These are phyloP conservation scores for Festucalex cinctus DNA, from an alignment of 2,113 vertebrate species.

Conservation along the genomic window DNA sequence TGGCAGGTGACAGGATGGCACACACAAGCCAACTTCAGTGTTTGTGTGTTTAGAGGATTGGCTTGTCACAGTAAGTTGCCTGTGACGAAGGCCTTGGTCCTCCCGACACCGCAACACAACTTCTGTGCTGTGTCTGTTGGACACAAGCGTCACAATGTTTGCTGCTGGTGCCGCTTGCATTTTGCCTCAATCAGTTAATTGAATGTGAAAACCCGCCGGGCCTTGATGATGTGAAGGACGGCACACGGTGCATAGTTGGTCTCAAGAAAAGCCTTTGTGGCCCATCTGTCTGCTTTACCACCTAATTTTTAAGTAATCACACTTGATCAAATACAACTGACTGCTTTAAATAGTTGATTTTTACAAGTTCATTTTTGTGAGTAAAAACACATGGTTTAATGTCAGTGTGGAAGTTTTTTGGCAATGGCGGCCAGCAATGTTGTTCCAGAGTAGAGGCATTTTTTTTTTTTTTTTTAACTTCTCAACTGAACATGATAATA, in stretches of 20 bases:
- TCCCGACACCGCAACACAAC: constrained; percentile 63
- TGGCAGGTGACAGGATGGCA: constrained; percentile 43
- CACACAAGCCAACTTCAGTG: constrained; percentile 34
- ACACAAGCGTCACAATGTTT: constrained; percentile 64
- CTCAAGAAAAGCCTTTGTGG: constrained; percentile 54
- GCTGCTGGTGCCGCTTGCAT: constrained; percentile 68
- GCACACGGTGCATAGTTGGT: constrained; percentile 45
- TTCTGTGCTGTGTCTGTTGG: constrained; percentile 65
- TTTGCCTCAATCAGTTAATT: constrained; percentile 76
- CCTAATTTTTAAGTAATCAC: constrained; percentile 1
- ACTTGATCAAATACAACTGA: background rate
- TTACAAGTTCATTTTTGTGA: background rate
- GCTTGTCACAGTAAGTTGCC: constrained; percentile 64
- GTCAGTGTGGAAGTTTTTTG: background rate
- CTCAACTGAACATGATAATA: background rate
- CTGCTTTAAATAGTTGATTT: background rate
- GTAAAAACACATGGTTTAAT: background rate
- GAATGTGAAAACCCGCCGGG: constrained; percentile 69
- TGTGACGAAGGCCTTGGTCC: constrained; percentile 54
- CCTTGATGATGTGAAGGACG: constrained; percentile 67
- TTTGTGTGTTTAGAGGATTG: constrained; percentile 42
- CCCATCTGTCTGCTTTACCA: constrained; percentile 14
- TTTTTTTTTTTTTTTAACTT: constrained; percentile 1
- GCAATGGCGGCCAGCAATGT: background rate
- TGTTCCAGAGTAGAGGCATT: background rate